Conservation (phyloP, 2,888 invertebrate genomes). For the Alentia gelatinosa region DNA sequence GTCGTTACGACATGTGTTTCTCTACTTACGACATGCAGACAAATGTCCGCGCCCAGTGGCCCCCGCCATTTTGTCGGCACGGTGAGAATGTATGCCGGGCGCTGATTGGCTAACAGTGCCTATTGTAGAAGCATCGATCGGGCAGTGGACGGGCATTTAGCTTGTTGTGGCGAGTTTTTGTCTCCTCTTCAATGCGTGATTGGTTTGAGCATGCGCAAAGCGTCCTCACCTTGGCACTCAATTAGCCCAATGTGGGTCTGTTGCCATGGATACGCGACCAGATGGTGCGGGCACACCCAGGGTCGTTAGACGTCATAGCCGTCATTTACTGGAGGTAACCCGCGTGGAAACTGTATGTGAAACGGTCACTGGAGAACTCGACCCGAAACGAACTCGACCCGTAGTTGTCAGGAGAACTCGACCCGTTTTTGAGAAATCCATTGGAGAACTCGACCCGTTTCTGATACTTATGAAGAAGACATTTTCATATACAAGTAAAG, state of each 20-base stretch:
- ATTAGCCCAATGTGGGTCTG: background rate
- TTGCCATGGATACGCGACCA: background rate
- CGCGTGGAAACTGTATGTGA: no score
- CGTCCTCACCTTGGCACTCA: background rate
- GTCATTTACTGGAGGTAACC: no score
- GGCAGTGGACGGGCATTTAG: background rate
- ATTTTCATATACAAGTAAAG: no score
- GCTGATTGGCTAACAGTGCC: background rate
- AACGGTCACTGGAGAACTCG: no score
- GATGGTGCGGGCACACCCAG: no score
- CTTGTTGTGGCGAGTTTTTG: background rate
- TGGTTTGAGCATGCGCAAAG: background rate
- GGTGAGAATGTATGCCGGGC: background rate
- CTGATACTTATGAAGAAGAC: no score
- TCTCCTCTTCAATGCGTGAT: background rate
- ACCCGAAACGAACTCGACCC: no score
- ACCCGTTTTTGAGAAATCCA: no score
- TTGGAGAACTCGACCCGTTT: no score
- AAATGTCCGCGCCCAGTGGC: background rate
- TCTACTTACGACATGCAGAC: background rate
- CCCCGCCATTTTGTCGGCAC: background rate
- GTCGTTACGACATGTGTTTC: background rate
- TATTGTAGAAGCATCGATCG: background rate
- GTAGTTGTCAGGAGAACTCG: no score
- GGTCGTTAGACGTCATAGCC: no score